phyloP scores from a whole-genome alignment of 2,888 invertebrate species.

The Drosophila robusta region DNA sequence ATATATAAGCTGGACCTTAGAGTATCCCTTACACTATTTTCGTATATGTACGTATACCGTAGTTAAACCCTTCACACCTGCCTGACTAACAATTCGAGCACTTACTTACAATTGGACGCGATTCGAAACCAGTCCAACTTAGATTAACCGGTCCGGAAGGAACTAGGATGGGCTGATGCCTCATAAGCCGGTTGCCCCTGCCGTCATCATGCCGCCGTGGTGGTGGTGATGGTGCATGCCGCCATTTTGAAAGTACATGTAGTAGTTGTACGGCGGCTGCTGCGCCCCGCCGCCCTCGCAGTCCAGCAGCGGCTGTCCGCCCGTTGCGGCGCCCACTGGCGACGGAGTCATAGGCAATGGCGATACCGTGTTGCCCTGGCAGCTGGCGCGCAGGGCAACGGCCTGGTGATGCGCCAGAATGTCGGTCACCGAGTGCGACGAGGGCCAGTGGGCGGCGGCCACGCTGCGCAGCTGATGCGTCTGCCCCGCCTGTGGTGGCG shows the following conservation, averaged over 20 bases:
- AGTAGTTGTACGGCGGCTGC: slow-evolving; percentile 84
- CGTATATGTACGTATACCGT: slow-evolving; percentile 28
- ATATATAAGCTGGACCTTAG: slow-evolving; percentile 5
- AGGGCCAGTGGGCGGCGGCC: slow-evolving; percentile 85
- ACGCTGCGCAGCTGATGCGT: slow-evolving; percentile 82
- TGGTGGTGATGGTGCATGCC: slow-evolving; percentile 85
- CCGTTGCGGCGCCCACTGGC: slow-evolving; percentile 62
- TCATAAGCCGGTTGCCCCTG: slow-evolving; percentile 85
- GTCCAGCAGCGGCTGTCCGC: slow-evolving; percentile 74
- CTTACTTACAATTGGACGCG: slow-evolving; percentile 13
- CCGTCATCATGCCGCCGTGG: slow-evolving; percentile 83
- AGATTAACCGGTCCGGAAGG: slow-evolving; percentile 19
- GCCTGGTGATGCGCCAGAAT: slow-evolving; percentile 86
- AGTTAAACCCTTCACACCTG: slow-evolving; percentile 51
- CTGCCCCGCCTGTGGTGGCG: slow-evolving; percentile 84
- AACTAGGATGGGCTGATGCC: slow-evolving; percentile 19
- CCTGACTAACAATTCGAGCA: slow-evolving; percentile 32
- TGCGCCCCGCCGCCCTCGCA: slow-evolving; percentile 81
- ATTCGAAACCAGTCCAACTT: slow-evolving; percentile 47
- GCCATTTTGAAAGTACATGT: slow-evolving; percentile 85
- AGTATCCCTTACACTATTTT: slow-evolving; percentile 22
- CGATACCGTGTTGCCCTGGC: slow-evolving; percentile 81
- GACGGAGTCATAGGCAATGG: slow-evolving; percentile 80
- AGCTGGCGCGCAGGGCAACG: slow-evolving; percentile 83
- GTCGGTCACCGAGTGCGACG: slow-evolving; percentile 87